A percentile compares a stretch with the other conserved stretches of the same genome.
phyloP scores from a whole-genome alignment of 2,113 vertebrate genomes.

The Ondatra zibethicus region DNA sequence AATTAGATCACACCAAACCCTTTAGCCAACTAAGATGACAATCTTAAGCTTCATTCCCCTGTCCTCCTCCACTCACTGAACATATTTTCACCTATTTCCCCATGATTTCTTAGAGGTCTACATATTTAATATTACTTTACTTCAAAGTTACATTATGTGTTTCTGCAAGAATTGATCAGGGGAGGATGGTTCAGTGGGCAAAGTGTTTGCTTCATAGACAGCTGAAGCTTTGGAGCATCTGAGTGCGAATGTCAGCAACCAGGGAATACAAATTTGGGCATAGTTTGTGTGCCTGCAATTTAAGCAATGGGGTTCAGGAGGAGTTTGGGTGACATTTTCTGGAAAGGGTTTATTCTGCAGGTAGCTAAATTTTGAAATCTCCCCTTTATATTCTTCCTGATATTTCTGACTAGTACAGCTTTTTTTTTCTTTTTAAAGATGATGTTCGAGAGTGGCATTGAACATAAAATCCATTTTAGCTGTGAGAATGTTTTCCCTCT shows the following conservation, averaged over 20 bases:
- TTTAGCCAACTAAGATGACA: not conserved
- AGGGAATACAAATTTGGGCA: no score
- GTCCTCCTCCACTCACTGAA: accelerated
- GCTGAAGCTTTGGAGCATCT: no score
- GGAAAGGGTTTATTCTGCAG: not conserved
- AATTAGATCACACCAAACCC: not conserved
- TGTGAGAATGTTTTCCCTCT: conserved; percentile 50
- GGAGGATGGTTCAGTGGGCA: not conserved
- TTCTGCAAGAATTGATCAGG: not conserved
- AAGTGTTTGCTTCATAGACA: not conserved
- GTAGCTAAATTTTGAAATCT: conserved; percentile 9
- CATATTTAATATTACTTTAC: not conserved
- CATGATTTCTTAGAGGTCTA: not conserved
- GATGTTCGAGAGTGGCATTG: conserved; percentile 45
- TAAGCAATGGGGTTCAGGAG: not conserved
- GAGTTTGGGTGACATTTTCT: not conserved
- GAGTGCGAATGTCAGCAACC: no score
- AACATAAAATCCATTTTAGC: conserved; percentile 63
- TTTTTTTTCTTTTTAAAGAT: not conserved
- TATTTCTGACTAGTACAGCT: not conserved
- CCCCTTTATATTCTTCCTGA: not conserved
- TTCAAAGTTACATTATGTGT: not conserved
- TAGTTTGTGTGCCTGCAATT: not conserved
- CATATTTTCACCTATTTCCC: not conserved
- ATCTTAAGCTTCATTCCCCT: not conserved